A percentile compares a stretch with the other conserved stretches of the same genome.
Conservation (phyloP, 2,888 invertebrate genomes). For the Macropis europaea region DNA sequence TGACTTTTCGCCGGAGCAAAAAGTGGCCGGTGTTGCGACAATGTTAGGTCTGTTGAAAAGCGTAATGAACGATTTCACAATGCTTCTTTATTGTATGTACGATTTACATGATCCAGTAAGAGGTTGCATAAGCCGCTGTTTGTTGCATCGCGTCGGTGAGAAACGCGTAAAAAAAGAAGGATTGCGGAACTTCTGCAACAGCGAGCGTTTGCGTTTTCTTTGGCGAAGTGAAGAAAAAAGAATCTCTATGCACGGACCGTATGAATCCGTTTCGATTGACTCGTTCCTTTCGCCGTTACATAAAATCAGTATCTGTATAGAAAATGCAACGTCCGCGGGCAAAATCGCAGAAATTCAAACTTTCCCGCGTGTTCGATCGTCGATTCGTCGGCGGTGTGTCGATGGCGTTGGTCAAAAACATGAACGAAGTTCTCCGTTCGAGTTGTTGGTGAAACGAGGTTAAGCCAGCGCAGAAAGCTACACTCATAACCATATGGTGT, state of each 20-base stretch:
- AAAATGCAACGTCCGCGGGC: not conserved
- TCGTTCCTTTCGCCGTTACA: not conserved
- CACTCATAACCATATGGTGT: slow-evolving; percentile 62
- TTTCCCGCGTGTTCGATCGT: too few species aligned
- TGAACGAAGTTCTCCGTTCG: not conserved
- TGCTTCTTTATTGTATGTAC: slow-evolving; percentile 21
- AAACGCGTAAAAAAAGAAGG: slow-evolving; percentile 28
- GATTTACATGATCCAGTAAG: slow-evolving; percentile 43
- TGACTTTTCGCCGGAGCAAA: slow-evolving; percentile 6
- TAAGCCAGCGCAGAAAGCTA: slow-evolving; percentile 51
- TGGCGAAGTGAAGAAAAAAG: not conserved
- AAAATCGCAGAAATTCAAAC: not conserved
- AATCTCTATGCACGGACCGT: not conserved
- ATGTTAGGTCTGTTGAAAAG: slow-evolving; percentile 14
- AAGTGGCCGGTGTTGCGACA: slow-evolving; percentile 9
- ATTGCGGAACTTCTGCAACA: slow-evolving; percentile 29
- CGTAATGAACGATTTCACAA: slow-evolving; percentile 32
- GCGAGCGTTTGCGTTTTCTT: not conserved
- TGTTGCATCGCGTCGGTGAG: slow-evolving; percentile 23
- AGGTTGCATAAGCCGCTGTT: slow-evolving; percentile 38
- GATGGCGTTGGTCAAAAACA: not conserved
- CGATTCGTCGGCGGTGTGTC: not conserved
- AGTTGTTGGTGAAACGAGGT: slow-evolving; percentile 50
- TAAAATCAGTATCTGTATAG: not conserved
- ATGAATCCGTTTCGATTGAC: not conserved